Conservation (phyloP, 1,140 invertebrate species). For the Diabrotica virgifera region DNA sequence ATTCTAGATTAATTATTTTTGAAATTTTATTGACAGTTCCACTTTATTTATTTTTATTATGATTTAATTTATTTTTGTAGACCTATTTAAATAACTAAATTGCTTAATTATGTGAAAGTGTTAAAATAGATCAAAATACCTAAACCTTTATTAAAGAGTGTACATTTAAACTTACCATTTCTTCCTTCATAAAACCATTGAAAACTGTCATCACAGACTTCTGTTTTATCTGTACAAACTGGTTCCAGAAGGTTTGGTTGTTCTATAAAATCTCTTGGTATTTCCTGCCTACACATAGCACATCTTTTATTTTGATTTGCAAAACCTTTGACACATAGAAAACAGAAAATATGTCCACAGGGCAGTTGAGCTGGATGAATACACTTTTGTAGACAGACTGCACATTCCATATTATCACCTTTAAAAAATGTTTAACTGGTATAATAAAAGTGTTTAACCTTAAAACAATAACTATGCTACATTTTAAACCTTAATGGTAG, state of each 20-base stretch:
- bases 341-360: constrained; percentile 95
- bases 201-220: constrained; percentile 66
- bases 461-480: too few species aligned
- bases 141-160: too few species aligned
- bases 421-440: constrained; percentile 9
- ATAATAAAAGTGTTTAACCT: too few species aligned
- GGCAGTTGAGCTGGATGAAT: constrained; percentile 86
- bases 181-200: constrained; percentile 96
- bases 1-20: too few species aligned
- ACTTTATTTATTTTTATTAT: too few species aligned
- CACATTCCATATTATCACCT: constrained; percentile 67
- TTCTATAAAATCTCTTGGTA: constrained; percentile 79
- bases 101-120: too few species aligned
- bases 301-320: constrained; percentile 81
- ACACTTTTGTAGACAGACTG: constrained; percentile 86
- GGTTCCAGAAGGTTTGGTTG: constrained; percentile 73
- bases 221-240: constrained; percentile 50
- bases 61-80: too few species aligned
- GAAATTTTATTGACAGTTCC: too few species aligned
- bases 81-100: too few species aligned
- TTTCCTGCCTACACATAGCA: constrained; percentile 81
- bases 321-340: constrained; percentile 91
- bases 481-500: too few species aligned
- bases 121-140: too few species aligned
- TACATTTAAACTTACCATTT: constrained; percentile 64